These are phyloP conservation scores for Luperina nickerlii DNA, from an alignment of 2,888 invertebrate genomes.

Conservation along the genomic window DNA sequence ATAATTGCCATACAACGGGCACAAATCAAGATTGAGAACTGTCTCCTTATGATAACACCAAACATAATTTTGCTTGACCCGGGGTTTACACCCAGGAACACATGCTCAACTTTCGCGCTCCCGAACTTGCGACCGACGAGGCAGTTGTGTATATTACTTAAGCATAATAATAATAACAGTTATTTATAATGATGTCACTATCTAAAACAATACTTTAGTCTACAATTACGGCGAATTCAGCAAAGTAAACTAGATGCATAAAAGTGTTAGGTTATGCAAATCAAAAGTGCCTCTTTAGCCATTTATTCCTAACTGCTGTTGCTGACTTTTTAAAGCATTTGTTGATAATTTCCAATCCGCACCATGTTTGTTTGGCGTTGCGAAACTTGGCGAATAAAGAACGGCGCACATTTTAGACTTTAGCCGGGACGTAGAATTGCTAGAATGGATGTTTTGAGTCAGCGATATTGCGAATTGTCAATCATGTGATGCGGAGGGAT, in stretches of 20 bases:
- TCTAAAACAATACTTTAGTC: neutral
- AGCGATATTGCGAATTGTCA: neutral
- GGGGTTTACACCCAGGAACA: neutral
- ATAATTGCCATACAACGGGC: neutral
- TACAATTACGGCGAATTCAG: conserved; percentile 15
- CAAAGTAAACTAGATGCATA: conserved; percentile 2
- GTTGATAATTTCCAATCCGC: conserved; percentile 63
- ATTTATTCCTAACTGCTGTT: conserved; percentile 10
- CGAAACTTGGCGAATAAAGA: conserved; percentile 49
- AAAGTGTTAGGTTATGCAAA: conserved; percentile 18
- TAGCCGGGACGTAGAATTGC: neutral
- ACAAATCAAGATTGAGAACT: neutral
- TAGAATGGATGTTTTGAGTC: conserved; percentile 22
- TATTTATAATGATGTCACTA: neutral
- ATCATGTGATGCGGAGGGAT: neutral
- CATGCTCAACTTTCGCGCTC: neutral
- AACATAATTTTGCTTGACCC: neutral
- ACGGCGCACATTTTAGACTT: conserved; percentile 35
- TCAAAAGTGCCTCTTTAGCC: conserved; percentile 27
- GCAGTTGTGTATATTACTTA: neutral
- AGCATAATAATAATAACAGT: neutral
- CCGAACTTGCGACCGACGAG: neutral
- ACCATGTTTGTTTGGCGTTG: conserved; percentile 53
- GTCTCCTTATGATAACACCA: neutral
- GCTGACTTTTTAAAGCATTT: conserved; percentile 53